Conservation (phyloP, 2,113 vertebrate genomes). For the Oreochromis niloticus region DNA sequence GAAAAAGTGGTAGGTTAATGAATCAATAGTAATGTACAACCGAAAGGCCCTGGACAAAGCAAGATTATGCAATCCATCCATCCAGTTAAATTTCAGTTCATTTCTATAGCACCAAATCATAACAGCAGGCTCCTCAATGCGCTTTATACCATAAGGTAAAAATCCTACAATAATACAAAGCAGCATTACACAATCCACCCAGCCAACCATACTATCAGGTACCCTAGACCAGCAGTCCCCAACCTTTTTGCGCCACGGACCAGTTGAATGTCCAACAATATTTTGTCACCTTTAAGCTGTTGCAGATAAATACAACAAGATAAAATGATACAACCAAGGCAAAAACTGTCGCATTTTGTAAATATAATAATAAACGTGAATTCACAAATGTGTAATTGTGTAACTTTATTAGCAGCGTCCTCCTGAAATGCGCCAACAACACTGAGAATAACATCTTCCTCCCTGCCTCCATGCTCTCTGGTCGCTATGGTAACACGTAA, state of each 20-base stretch:
- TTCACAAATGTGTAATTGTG: background rate
- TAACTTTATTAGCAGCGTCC: background rate
- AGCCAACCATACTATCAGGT: background rate
- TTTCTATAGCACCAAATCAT: background rate
- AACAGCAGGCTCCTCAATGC: background rate
- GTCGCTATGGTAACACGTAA: too few species aligned
- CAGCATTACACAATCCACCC: background rate
- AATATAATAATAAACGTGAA: background rate
- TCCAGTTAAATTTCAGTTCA: background rate
- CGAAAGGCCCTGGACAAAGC: background rate
- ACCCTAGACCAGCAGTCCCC: background rate
- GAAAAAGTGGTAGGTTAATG: background rate
- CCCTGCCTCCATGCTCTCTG: too few species aligned
- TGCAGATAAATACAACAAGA: background rate
- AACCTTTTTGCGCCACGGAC: background rate
- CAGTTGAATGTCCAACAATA: background rate
- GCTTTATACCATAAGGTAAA: background rate
- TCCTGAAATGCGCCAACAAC: background rate
- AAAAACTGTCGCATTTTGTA: background rate
- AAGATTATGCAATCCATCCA: background rate
- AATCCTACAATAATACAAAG: background rate
- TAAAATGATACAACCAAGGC: background rate
- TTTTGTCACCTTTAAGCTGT: background rate
- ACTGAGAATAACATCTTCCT: too few species aligned
- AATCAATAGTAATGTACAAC: background rate